Evolutionary conservation across 1,140 invertebrate genomes (phyloP).

Genomic region (Heliconius himera): DNA sequence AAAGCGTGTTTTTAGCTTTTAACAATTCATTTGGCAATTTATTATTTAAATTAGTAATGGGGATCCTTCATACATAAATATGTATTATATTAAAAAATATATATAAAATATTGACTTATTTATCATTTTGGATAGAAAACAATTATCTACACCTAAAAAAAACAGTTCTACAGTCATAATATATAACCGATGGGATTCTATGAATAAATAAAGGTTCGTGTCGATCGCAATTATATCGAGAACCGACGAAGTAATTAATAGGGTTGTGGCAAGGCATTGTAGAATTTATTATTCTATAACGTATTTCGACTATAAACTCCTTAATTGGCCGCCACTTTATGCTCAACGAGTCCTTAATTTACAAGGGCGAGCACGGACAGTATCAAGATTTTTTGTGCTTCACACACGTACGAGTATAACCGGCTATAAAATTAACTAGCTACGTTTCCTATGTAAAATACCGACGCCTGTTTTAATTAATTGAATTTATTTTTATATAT

Average conservation of each 20-base stretch:
- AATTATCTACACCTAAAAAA: background rate
- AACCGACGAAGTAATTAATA: constrained; percentile 62
- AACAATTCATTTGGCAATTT: too few relatives aligned
- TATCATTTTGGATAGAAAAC: constrained; percentile 2
- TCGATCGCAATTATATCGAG: constrained; percentile 23
- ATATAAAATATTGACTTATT: background rate
- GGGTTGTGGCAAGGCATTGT: constrained; percentile 64
- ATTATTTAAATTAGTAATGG: too few relatives aligned
- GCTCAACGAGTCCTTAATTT: constrained; percentile 67
- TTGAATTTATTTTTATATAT: background rate
- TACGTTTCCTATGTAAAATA: constrained; percentile 11
- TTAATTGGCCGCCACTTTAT: constrained; percentile 75
- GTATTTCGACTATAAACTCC: constrained; percentile 71
- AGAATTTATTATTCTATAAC: constrained; percentile 79
- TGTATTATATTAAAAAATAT: background rate
- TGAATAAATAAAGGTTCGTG: constrained; percentile 25
- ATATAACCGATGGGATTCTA: constrained; percentile 16
- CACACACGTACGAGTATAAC: constrained; percentile 17
- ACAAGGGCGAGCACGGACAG: constrained; percentile 66
- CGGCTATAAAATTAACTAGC: constrained; percentile 26
- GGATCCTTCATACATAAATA: too few relatives aligned
- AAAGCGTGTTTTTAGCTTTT: too few relatives aligned
- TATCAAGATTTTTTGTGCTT: constrained; percentile 53
- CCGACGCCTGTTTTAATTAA: constrained; percentile 10
- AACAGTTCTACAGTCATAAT: background rate